These are phyloP conservation scores for Ophion slaviceki DNA, from an alignment of 2,888 invertebrate species.

Conservation along the genomic window DNA sequence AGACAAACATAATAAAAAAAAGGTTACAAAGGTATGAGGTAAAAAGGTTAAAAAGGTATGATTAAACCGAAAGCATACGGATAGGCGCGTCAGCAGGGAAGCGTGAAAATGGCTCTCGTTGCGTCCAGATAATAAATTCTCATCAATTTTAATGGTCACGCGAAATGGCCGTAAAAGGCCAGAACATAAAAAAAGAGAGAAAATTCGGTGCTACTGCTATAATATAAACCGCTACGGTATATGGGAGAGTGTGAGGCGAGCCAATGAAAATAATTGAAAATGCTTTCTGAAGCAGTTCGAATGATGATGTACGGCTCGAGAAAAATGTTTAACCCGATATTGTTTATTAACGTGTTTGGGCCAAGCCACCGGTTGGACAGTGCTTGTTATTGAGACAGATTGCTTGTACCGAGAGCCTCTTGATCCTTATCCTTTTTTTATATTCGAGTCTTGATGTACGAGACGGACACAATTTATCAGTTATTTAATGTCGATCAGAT, in stretches of 20 bases:
- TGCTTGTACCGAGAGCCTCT: conserved; percentile 21
- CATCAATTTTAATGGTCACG: conserved; percentile 9
- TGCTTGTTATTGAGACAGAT: conserved; percentile 27
- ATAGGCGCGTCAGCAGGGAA: conserved; percentile 11
- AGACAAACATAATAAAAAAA: conserved; percentile 4
- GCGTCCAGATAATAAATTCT: conserved; percentile 3
- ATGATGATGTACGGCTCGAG: not conserved
- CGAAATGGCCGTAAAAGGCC: conserved; percentile 23
- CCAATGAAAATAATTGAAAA: conserved; percentile 18
- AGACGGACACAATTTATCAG: conserved; percentile 15
- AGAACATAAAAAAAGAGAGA: conserved; percentile 12
- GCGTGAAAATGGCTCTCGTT: conserved; percentile 17
- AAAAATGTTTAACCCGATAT: not conserved
- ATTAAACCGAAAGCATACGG: conserved; percentile 17
- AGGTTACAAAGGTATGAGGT: not conserved
- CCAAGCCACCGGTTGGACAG: conserved; percentile 16
- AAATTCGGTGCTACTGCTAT: conserved; percentile 18
- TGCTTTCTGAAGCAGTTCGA: conserved; percentile 26
- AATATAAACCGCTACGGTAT: not conserved
- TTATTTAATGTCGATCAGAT: conserved; percentile 13
- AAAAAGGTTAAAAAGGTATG: not conserved
- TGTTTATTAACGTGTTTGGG: conserved; percentile 17
- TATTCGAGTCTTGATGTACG: conserved; percentile 26
- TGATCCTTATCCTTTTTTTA: conserved; percentile 6
- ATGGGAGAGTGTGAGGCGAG: not conserved